These are phyloP conservation scores for Leptopilina boulardi DNA, from an alignment of 1,140 invertebrate species.

Conservation along the genomic window DNA sequence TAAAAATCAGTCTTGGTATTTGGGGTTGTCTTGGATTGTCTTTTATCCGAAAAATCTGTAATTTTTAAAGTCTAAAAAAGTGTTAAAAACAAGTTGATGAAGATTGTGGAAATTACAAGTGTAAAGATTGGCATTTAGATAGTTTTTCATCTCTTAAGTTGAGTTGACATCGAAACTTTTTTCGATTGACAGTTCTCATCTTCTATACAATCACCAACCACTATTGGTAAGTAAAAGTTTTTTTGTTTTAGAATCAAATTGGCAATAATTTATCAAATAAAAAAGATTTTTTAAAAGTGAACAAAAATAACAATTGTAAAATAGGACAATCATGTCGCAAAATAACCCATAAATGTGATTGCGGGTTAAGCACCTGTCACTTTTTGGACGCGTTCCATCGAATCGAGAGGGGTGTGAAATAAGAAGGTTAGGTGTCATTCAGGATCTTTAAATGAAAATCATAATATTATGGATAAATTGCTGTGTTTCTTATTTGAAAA, in stretches of 20 bases:
- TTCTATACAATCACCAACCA: not conserved
- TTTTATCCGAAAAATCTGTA: slow-evolving; percentile 29
- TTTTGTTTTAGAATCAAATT: not conserved
- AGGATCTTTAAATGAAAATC: not conserved
- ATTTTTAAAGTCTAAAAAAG: slow-evolving; percentile 24
- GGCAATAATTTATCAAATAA: not conserved
- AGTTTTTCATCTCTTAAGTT: slow-evolving; percentile 39
- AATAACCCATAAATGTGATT: slow-evolving; percentile 53
- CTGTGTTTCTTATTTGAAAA: not conserved
- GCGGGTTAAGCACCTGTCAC: slow-evolving; percentile 35
- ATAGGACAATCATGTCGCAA: slow-evolving; percentile 34
- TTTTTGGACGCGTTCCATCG: slow-evolving; percentile 30
- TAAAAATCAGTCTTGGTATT: slow-evolving; percentile 64
- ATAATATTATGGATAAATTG: not conserved
- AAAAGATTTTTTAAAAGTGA: not conserved
- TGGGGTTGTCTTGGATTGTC: slow-evolving; percentile 46
- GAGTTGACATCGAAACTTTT: slow-evolving; percentile 25
- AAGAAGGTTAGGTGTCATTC: slow-evolving; percentile 20
- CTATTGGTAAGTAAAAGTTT: not conserved
- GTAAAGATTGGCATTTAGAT: slow-evolving; percentile 15
- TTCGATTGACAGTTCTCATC: not conserved
- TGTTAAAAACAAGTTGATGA: slow-evolving; percentile 15
- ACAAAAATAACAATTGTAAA: slow-evolving; percentile 42
- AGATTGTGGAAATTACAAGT: slow-evolving; percentile 9
- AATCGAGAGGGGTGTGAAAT: not conserved